phyloP scores from a whole-genome alignment of 2,888 invertebrate genomes.

The Exephanes ischioxanthus region DNA sequence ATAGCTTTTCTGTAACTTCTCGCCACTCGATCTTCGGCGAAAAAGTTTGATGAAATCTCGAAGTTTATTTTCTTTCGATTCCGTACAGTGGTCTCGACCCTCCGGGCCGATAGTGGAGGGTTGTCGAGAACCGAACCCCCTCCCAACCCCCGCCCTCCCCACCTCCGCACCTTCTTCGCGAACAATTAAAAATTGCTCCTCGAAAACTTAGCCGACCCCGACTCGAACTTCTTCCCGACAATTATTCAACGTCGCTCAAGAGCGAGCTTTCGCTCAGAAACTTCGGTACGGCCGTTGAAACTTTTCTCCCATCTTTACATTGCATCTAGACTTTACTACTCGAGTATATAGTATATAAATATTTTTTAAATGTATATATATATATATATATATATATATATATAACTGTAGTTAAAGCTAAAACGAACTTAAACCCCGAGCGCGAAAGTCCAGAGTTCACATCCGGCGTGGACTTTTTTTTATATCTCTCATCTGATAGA shows the following conservation, averaged over 20 bases:
- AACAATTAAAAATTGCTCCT: constrained; percentile 45
- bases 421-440: constrained; percentile 12
- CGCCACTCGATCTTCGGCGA: constrained; percentile 3
- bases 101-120: background rate
- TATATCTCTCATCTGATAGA: constrained; percentile 3
- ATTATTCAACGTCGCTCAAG: constrained; percentile 52
- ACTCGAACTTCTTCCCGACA: constrained; percentile 35
- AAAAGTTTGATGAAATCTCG: constrained; percentile 30
- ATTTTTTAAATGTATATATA: background rate
- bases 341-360: background rate
- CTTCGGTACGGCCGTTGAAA: constrained; percentile 35
- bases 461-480: background rate
- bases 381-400: constrained; percentile 24
- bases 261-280: constrained; percentile 22
- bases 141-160: no score
- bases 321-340: background rate
- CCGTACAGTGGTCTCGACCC: background rate
- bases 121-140: constrained; percentile 5
- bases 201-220: constrained; percentile 23
- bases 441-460: constrained; percentile 32
- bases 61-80: background rate
- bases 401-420: constrained; percentile 10
- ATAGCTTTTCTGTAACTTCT: constrained; percentile 9
- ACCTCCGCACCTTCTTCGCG: background rate
- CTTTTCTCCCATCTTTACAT: constrained; percentile 36